phyloP scores from a whole-genome alignment of 2,888 invertebrate species.

The Ligdia adustata region DNA sequence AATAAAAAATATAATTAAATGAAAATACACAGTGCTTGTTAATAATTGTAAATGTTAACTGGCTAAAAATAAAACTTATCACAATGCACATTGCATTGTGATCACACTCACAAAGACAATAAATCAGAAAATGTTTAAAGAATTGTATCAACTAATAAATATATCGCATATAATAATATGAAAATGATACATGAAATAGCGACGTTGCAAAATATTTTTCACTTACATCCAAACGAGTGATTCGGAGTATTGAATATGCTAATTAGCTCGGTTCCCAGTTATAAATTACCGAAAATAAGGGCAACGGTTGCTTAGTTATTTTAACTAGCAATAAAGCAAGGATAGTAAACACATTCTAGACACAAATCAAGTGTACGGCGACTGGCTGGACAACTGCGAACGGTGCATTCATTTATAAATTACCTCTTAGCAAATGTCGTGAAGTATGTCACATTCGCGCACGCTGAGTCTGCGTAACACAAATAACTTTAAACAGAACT shows the following conservation, averaged over 20 bases:
- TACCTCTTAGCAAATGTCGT: constrained; percentile 47
- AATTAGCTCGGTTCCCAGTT: constrained; percentile 20
- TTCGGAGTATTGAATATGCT: constrained; percentile 16
- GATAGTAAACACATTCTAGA: constrained; percentile 29
- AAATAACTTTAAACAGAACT: constrained; percentile 12
- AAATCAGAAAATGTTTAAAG: not conserved
- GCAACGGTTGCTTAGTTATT: constrained; percentile 17
- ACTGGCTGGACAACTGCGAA: constrained; percentile 26
- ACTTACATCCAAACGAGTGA: constrained; percentile 5
- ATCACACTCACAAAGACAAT: no score
- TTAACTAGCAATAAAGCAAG: constrained; percentile 28
- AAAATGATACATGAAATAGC: no score
- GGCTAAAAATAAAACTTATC: no score
- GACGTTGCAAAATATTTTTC: constrained; percentile 3
- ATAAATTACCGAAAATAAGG: constrained; percentile 25
- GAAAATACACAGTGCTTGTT: not conserved
- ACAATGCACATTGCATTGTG: no score
- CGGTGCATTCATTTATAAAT: constrained; percentile 39
- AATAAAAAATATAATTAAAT: not conserved
- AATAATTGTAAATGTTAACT: no score
- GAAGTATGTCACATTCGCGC: constrained; percentile 50
- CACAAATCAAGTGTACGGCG: constrained; percentile 31
- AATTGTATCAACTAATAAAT: not conserved
- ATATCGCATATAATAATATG: no score
- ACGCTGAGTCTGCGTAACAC: constrained; percentile 13